Evolutionary conservation across 2,888 invertebrate genomes (phyloP).

Genomic region (Anthophora plumipes): DNA sequence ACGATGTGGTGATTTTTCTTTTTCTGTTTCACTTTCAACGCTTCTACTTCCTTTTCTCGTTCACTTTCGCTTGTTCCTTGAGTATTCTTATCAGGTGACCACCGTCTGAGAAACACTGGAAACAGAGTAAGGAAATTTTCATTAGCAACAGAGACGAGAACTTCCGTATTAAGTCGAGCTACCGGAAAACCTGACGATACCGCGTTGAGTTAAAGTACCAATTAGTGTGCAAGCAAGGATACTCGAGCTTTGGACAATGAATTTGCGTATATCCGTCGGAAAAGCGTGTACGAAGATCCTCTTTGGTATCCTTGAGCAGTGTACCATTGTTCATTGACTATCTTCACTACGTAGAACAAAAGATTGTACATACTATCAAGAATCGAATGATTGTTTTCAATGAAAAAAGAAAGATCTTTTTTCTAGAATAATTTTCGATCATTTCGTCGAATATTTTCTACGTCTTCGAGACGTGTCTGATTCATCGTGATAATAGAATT

Average conservation of each 20-base stretch:
- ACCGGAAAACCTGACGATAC: constrained; percentile 9
- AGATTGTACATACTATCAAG: background rate
- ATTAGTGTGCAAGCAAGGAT: constrained; percentile 38
- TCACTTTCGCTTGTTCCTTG: background rate
- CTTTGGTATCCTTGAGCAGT: background rate
- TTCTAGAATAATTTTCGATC: background rate
- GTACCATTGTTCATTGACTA: background rate
- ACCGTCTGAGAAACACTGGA: constrained; percentile 12
- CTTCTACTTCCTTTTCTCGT: background rate
- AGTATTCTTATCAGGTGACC: background rate
- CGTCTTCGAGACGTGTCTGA: background rate
- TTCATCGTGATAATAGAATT: background rate
- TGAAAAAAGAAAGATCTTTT: background rate
- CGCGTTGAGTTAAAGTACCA: constrained; percentile 40
- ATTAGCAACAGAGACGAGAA: background rate
- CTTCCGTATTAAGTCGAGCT: background rate
- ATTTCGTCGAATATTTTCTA: background rate
- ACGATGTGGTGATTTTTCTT: background rate
- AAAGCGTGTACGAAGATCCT: background rate
- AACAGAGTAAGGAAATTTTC: background rate
- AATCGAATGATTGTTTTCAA: too few species aligned
- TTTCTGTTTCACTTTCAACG: background rate
- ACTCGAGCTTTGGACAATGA: constrained; percentile 12
- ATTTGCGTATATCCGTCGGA: background rate
- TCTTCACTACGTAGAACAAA: background rate